Evolutionary conservation across 2,113 vertebrate genomes (phyloP), one percentile per base, ranked within the genome.

Genomic region (Polypterus senegalus): DNA sequence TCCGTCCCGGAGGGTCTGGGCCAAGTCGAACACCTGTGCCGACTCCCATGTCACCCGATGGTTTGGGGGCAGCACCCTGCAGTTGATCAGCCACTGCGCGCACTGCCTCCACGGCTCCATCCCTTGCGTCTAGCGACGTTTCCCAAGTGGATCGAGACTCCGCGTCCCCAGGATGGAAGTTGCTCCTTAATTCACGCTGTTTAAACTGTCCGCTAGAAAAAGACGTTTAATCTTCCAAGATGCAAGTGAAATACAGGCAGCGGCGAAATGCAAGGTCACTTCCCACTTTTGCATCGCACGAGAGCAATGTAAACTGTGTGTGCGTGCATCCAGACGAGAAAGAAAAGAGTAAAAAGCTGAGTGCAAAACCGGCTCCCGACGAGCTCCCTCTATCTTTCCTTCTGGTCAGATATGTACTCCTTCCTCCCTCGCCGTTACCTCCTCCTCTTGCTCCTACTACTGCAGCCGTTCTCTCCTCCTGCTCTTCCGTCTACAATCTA

Each of bases 71-170:
- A 97, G 88, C 83, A 97, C 94, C 83, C 88, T 92, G 78, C 93
- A 93, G 76, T 89, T 77, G 70, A 97, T 97, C 61, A 97, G 74
- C 94, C 94, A 97, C 71, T 91, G 80, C 67, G 93, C 90, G 77
- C 94, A 97, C 51, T 97, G 93, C 80, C 86, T 84, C 94, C 94
- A 97, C 3, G 89, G 89, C 86, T 97, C 94, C 93, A 97, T 94
- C 80, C 27, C 27, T 27, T 27, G 27, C 27, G 27, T 27, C 27
- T 27, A 27, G 27, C 27, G 27, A 27, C 27, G 27, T 27, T 27
- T 27, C 48, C 47, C 1, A 61, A 53, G 49, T 10, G 45, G 67
- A 44, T 63, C 64, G 60, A 1, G 48, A 57, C 64, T 47, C 2
- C 61, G 27, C 55, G 46, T 57, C 1, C 52, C 48, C 27, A 4